Evolutionary conservation across 30 jellyfish, hydroid and myxozoan species (phyloP).

Genomic region (Mastigias papua): DNA sequence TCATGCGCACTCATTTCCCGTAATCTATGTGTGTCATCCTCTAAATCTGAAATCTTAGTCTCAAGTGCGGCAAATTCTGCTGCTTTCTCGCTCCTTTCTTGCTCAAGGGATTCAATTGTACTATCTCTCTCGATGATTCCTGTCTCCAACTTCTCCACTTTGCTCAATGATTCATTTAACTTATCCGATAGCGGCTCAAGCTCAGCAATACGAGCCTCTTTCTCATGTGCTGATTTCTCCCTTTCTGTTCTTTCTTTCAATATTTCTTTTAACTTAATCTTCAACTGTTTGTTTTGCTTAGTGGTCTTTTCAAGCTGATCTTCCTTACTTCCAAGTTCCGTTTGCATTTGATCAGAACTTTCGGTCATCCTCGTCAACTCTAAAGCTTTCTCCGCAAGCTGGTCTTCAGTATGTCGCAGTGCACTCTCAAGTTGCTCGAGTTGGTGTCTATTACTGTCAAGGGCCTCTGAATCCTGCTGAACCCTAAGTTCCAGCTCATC

Average conservation of each 20-base stretch:
- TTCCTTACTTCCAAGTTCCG: conserved; percentile 40
- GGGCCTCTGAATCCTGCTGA: conserved; percentile 32
- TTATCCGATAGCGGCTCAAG: conserved; percentile 17
- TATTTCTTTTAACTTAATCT: conserved; percentile 42
- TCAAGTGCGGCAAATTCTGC: conserved; percentile 1
- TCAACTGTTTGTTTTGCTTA: conserved; percentile 58
- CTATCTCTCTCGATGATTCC: conserved; percentile 19
- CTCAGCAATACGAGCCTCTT: conserved; percentile 43
- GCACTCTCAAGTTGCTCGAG: conserved; percentile 48
- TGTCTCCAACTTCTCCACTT: conserved; percentile 21
- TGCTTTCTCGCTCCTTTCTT: conserved; percentile 3
- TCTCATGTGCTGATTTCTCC: conserved; percentile 20
- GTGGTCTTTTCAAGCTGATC: conserved; percentile 48
- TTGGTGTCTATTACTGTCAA: conserved; percentile 3
- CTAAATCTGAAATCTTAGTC: conserved; percentile 24
- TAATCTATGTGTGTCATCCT: conserved; percentile 2
- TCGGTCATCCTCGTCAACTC: conserved; percentile 40
- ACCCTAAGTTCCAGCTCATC: conserved; percentile 13
- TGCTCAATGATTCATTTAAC: conserved; percentile 20
- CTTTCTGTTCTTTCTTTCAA: conserved; percentile 43
- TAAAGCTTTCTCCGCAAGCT: conserved; percentile 35
- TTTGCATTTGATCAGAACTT: conserved; percentile 19
- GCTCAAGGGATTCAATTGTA: conserved; percentile 3
- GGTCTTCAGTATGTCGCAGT: conserved; percentile 19
- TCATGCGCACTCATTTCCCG: conserved; percentile 41